Percentiles rank a stretch among this genome's conserved stretches.
Conservation (phyloP, 2,113 vertebrate species). For the Naja naja region DNA sequence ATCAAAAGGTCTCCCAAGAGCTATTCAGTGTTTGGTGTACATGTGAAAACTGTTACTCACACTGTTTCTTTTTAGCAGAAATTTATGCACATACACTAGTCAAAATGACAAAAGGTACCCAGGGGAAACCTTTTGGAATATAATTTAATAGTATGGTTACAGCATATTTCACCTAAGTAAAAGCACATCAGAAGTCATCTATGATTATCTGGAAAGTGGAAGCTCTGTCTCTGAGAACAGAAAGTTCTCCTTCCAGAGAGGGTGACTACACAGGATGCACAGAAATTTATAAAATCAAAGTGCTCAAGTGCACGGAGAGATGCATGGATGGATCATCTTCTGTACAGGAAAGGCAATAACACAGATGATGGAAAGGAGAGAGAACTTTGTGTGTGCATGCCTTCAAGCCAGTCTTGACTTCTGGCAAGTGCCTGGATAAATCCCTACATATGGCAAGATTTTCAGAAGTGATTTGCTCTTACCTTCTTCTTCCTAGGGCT, state of each 20-base stretch:
- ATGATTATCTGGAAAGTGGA: neutral
- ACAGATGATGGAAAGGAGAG: neutral
- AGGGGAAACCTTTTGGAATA: slow-evolving; percentile 41
- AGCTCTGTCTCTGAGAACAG: neutral
- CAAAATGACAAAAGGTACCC: slow-evolving; percentile 44
- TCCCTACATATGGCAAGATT: neutral
- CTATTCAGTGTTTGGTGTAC: slow-evolving; percentile 7
- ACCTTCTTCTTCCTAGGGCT: neutral
- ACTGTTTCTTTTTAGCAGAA: slow-evolving; percentile 43
- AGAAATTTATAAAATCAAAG: neutral
- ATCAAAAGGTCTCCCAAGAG: slow-evolving; percentile 36
- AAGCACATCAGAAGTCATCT: neutral
- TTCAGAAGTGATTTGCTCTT: neutral
- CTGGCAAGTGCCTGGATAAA: neutral
- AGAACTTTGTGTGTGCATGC: neutral
- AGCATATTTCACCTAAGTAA: neutral
- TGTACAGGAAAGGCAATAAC: neutral
- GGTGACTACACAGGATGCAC: neutral
- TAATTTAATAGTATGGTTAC: slow-evolving; percentile 47
- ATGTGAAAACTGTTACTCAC: slow-evolving; percentile 38
- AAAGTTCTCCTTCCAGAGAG: neutral
- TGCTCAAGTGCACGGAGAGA: neutral
- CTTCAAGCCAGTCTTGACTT: neutral
- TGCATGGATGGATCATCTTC: neutral
- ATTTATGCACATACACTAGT: slow-evolving; percentile 47